Base-by-base conservation (phyloP, 2,888 invertebrate species). In the Drosophila paramelanica region DNA sequence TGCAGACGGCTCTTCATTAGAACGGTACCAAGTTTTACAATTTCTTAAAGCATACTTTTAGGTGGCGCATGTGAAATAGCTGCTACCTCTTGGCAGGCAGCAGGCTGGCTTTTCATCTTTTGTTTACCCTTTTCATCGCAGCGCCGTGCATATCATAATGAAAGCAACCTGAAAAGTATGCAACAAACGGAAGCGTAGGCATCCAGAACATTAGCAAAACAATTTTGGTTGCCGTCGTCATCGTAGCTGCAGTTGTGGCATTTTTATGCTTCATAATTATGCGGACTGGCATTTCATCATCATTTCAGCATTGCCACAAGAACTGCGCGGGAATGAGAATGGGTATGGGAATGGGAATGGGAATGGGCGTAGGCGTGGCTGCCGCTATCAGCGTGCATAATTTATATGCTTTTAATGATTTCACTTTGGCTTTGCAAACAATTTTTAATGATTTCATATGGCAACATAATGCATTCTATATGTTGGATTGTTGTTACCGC, bases 321-420 rank as follows among this genome's bases (percentile, higher is more conserved):
- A 39, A 8, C 36, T 11, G 38, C 33, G 17, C 17, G 17, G 17
- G 17, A 17, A 17, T 1, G 17, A 17, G 17, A 17, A 17, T 17
- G 17, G 17, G 17, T 17, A 17, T 17, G 17, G 17, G 17, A 17
- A 17, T 17, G 17, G 17, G 17, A 17, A 17, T 17, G 17, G 17
- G 17, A 17, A 17, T 17, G 56, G 5, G 3, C 13, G 46, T 38
- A 49, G 50, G 70, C 46, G 55, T 50, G 62, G 42, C 31, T 11
- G 33, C 11, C 36, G 33, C 47, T 45, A 31, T 45, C 61, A 49
- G 31, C 41, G n/a, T 83, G 80, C 83, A 84, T 84, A 88, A 88
- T 85, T 88, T 76, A 84, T 88, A 88, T 85, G 76, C 67, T 85
- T 84, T 85, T 84, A 88, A 84, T 85, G 86, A 85, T 82, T 83